Conservation (phyloP, 2,888 invertebrate species). For the Portevinia maculata region DNA sequence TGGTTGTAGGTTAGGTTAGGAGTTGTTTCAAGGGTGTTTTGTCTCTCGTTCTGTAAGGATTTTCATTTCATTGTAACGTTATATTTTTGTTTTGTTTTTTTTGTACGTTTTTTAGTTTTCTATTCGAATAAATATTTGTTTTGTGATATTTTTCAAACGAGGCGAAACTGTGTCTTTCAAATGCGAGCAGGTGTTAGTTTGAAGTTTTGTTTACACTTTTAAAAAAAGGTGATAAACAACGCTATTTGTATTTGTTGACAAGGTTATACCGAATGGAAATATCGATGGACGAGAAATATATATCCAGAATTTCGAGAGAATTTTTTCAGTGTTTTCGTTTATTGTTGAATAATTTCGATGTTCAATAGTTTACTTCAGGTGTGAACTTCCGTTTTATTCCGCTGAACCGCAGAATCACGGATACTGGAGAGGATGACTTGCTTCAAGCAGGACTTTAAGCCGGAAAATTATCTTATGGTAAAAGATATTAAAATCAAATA, state of each 20-base stretch:
- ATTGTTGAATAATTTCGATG: too few species aligned
- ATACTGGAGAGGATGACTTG: too few species aligned
- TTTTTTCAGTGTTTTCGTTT: too few species aligned
- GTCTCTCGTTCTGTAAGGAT: conserved; percentile 39
- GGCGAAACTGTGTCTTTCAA: background rate
- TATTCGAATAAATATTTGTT: conserved; percentile 53
- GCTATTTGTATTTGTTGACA: conserved; percentile 17
- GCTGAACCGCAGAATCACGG: too few species aligned
- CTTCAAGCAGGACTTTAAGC: too few species aligned
- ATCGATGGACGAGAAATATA: too few species aligned
- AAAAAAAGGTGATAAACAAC: conserved; percentile 20
- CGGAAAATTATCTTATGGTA: too few species aligned
- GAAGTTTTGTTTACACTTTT: conserved; percentile 18
- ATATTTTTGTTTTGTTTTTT: conserved; percentile 12
- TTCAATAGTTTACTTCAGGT: too few species aligned
- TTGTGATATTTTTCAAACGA: conserved; percentile 25
- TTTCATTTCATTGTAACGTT: conserved; percentile 49
- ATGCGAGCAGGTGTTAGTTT: conserved; percentile 35
- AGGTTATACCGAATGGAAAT: conserved; percentile 1
- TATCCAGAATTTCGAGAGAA: too few species aligned
- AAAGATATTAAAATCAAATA: too few species aligned
- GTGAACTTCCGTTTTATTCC: too few species aligned
- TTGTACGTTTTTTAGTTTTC: conserved; percentile 18
- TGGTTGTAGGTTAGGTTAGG: conserved; percentile 33
- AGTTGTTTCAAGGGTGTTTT: conserved; percentile 29